phyloP scores from a whole-genome alignment of 1,140 invertebrate genomes.

The Euwallacea similis region DNA sequence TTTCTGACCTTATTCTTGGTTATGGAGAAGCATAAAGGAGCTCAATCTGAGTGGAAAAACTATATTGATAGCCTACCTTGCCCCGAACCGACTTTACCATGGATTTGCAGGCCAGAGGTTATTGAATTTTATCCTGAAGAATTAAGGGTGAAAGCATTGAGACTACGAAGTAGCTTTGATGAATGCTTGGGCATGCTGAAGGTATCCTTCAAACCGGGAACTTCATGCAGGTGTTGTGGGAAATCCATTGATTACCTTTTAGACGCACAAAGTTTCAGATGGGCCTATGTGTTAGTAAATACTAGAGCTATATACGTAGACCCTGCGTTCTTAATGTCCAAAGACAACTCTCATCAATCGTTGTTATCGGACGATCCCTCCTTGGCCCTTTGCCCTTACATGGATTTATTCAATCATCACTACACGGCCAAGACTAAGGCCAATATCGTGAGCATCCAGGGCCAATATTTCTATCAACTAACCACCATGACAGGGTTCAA shows the following conservation, averaged over 20 bases:
- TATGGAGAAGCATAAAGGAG: constrained; percentile 56
- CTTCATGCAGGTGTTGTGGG: constrained; percentile 28
- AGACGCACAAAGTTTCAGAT: constrained; percentile 55
- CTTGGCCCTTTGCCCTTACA: constrained; percentile 73
- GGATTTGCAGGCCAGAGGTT: constrained; percentile 56
- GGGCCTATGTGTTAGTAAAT: constrained; percentile 75
- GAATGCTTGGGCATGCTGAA: constrained; percentile 44
- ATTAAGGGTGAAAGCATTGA: constrained; percentile 48
- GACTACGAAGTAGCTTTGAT: constrained; percentile 51
- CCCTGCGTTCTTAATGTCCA: constrained; percentile 47
- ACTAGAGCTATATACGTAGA: constrained; percentile 69
- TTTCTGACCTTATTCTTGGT: constrained; percentile 66
- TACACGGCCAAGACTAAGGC: constrained; percentile 58
- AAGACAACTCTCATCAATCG: constrained; percentile 12
- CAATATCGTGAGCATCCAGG: constrained; percentile 51
- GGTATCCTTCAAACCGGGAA: constrained; percentile 35
- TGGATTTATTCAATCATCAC: constrained; percentile 81
- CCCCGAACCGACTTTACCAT: constrained; percentile 57
- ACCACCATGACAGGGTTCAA: constrained; percentile 55
- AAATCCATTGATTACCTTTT: constrained; percentile 51
- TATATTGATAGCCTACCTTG: constrained; percentile 66
- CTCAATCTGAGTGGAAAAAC: constrained; percentile 53
- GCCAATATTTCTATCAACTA: constrained; percentile 60
- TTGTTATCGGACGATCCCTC: constrained; percentile 57
- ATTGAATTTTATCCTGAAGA: constrained; percentile 51